Evolutionary conservation across 2,797 vertebrate species (phyloP).

Genomic region (Rhinichthys osculus): DNA sequence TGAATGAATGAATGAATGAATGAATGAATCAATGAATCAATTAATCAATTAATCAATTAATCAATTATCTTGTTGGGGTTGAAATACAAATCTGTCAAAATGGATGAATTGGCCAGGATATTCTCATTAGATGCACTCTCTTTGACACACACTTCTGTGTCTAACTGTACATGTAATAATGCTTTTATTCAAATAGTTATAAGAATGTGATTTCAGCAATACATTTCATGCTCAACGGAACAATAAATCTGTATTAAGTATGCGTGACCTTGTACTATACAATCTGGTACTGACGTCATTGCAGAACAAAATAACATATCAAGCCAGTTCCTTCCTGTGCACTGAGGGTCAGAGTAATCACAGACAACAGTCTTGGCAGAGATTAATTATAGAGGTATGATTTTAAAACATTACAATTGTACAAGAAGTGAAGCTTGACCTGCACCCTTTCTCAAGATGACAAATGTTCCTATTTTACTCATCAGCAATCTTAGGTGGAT

Average conservation of each 20-base stretch:
- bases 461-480: not conserved
- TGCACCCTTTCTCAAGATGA: not conserved
- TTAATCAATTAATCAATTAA: too few relatives aligned
- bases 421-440: not conserved
- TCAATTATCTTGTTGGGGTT: not conserved
- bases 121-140: not conserved
- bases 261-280: constrained; percentile 28
- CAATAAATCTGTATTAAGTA: constrained; percentile 6
- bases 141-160: not conserved
- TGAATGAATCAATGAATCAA: too few relatives aligned
- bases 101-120: not conserved
- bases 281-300: constrained; percentile 36
- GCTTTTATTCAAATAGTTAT: not conserved
- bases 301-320: constrained; percentile 26
- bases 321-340: not conserved
- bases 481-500: not conserved
- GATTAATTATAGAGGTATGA: not conserved
- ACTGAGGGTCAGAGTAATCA: constrained; percentile 2
- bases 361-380: not conserved
- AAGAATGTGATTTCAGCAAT: constrained; percentile 4
- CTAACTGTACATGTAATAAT: not conserved
- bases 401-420: not conserved
- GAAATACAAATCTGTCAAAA: not conserved
- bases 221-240: not conserved
- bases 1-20: too few relatives aligned